A percentile compares a stretch with the other conserved stretches of the same genome.
phyloP scores from a whole-genome alignment of 2,888 invertebrate genomes.

The Aphelenchoides bicaudatus region DNA sequence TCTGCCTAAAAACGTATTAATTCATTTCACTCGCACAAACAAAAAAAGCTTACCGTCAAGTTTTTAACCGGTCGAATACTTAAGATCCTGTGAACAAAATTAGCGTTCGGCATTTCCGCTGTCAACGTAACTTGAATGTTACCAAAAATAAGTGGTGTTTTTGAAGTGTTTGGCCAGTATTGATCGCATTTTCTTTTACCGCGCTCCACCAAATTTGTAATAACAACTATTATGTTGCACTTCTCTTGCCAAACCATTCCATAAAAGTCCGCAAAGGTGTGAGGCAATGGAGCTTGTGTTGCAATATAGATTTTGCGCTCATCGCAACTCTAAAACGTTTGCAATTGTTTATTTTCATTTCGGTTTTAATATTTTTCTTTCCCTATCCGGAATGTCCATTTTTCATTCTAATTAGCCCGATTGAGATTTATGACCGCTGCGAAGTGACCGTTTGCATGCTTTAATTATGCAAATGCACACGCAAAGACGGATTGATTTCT shows the following conservation, averaged over 20 bases:
- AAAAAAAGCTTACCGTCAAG: conserved; percentile 36
- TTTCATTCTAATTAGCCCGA: no score
- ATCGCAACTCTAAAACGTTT: conserved; percentile 41
- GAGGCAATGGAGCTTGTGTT: conserved; percentile 57
- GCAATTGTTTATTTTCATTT: neutral
- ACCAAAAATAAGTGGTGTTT: conserved; percentile 40
- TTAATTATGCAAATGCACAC: conserved; percentile 5
- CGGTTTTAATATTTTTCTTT: neutral
- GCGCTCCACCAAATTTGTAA: conserved; percentile 57
- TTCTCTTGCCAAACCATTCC: conserved; percentile 57
- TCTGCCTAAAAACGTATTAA: conserved; percentile 33
- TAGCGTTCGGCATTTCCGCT: conserved; percentile 44
- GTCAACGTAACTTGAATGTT: conserved; percentile 39
- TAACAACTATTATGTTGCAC: conserved; percentile 52
- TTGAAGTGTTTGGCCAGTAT: conserved; percentile 46
- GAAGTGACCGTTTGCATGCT: neutral
- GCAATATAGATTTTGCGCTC: conserved; percentile 54
- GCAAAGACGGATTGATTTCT: neutral
- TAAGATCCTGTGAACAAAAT: conserved; percentile 49
- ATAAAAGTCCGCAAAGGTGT: conserved; percentile 51
- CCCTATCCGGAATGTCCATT: neutral
- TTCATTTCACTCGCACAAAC: conserved; percentile 20
- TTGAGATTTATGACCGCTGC: conserved; percentile 8
- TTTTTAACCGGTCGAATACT: conserved; percentile 42
- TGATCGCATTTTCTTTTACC: conserved; percentile 57